phyloP scores from a whole-genome alignment of 2,797 vertebrate species.

The Helicolenus hilgendorfi region DNA sequence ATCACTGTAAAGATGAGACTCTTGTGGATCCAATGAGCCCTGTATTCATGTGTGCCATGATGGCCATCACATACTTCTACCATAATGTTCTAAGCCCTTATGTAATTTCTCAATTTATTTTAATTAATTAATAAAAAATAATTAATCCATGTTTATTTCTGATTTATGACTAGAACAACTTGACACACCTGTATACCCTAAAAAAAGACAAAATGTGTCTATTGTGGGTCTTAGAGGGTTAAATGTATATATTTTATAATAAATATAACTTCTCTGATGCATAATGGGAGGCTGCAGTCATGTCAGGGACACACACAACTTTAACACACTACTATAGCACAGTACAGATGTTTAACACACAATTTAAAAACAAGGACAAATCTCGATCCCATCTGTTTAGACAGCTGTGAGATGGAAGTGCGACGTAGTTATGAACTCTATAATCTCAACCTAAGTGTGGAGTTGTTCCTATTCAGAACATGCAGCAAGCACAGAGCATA shows the following conservation, averaged over 20 bases:
- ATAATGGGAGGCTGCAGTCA: background rate
- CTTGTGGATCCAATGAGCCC: no score
- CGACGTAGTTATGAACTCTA: background rate
- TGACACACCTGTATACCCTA: no score
- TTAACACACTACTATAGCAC: background rate
- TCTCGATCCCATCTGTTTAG: conserved; percentile 34
- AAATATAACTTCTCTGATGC: background rate
- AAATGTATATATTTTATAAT: background rate
- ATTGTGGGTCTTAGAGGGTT: background rate
- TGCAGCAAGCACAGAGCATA: background rate
- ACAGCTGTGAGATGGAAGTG: conserved; percentile 47
- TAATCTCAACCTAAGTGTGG: background rate
- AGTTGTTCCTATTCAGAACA: conserved; percentile 7
- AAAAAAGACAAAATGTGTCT: no score
- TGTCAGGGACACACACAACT: background rate
- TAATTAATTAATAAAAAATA: no score
- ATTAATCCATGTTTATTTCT: no score
- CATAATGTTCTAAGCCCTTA: no score
- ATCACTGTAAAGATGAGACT: no score
- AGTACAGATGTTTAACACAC: conserved; percentile 39
- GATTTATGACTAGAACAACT: no score
- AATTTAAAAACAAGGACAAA: conserved; percentile 11
- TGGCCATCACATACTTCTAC: no score
- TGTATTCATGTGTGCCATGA: background rate
- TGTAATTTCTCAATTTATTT: no score